Base-by-base conservation (phyloP, 2,797 vertebrate species). In the Pangasius krempfi region DNA sequence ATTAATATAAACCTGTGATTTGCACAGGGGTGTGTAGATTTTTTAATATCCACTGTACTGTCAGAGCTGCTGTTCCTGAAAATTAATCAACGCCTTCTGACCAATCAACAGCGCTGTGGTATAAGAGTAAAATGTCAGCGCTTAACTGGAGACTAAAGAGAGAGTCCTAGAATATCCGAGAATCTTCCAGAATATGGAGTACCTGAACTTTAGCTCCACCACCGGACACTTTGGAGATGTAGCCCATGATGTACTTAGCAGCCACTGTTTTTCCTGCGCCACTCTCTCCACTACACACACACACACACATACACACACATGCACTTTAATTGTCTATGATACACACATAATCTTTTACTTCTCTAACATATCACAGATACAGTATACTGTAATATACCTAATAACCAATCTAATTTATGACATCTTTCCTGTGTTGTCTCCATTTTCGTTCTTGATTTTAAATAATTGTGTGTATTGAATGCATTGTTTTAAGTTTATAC, bases 241-340 rank as follows among this genome's bases (percentile, higher is more conserved):
- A 99, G 78, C 98, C 97, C 98, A 99, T 99, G 93, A 99, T 99
- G 93, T 99, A 99, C 92, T 99, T 99, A 0, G 99, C 99, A 16
- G 98, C 99, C 88, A 99, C 99, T 0, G 99, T 99, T 94, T 99
- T 99, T 47, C 99, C 99, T 0, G 99, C 99, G 0, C 99, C 99
- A 0, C 99, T 99, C 92, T 99, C 99, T 58, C 99, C 98, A 0
- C 99, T 99, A 91, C 54, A 88, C 30, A 87, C 54, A 87, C 75
- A 88, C 80, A 76, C 44, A 89, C 66, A 85, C 68, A 81, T 85
- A 86, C 54, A 81, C 52, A 79, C n/a, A 20, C 78, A 80, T 52
- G 58, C 52, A 80, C 30, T 33, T 18, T 37, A 18, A 40, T 30
- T 9, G 50, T 27, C 18, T 30, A 5, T 20, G 14, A 75, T 25